Base-by-base conservation (phyloP, 2,888 invertebrate species). In the Candidula unifasciata region DNA sequence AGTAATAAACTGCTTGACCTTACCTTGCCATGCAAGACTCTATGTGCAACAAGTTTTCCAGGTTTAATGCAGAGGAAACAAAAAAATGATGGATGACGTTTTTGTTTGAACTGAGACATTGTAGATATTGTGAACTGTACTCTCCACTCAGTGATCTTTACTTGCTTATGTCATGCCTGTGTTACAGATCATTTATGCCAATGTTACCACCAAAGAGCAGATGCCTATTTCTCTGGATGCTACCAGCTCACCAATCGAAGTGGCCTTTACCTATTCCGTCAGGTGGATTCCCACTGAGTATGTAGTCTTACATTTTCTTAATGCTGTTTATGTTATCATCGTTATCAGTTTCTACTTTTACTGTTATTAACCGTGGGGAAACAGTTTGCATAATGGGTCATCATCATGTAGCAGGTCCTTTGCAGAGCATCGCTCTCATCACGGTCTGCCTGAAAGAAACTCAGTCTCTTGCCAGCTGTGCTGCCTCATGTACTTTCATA, bases 191-290 rank as follows among this genome's bases (percentile, higher is more conserved):
- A 94, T 95, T 78, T 93, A 91, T 89, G 94, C 94, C 30, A 94
- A 94, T 90, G 93, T 94, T 13, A 93, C 94, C 8, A 94, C 94
- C 10, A 93, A 94, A 77, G 93, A 94, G 35, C 91, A 92, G 83
- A 88, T 91, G 3, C 94, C 94, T 0, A 88, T 94, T 6, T 92
- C 91, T 85, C 89, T 94, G 69, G 94, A 94, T 83, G 91, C 86
- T 8, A 91, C 90, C 3, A 86, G 89, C 5, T 89, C 93, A 3
- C 94, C 94, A 13, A 86, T 93, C 66, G 91, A 92, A 79, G 90
- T 95, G 3, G 91, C 93, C 27, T 94, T 94, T 88, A 94, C 94
- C 0, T 95, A 95, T 91, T 94, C 94, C 83, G 94, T 94, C 44
- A 92, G 93, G 69, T 95, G 95, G 95, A 91, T 91, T 57, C 89